phyloP scores from a whole-genome alignment of 2,113 vertebrate species.

The Sylvilagus bachmani region DNA sequence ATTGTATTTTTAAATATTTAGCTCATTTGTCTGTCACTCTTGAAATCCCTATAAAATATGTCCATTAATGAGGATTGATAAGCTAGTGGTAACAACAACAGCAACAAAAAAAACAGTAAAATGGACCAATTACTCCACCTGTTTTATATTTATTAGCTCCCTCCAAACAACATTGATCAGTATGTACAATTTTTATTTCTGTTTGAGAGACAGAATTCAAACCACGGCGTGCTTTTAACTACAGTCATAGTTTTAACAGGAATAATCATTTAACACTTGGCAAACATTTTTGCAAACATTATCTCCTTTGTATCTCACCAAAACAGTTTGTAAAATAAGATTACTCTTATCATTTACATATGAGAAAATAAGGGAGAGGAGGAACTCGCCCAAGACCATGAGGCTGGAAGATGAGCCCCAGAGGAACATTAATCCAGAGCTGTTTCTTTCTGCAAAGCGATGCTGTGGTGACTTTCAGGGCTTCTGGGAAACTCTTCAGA shows the following conservation, averaged over 20 bases:
- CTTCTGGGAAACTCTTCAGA: neutral
- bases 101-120: neutral
- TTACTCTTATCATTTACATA: neutral
- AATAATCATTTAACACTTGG: neutral
- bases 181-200: neutral
- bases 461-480: neutral
- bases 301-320: neutral
- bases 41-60: neutral
- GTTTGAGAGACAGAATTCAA: conserved; percentile 9
- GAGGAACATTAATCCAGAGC: neutral
- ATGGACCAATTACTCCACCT: neutral
- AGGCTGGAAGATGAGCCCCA: neutral
- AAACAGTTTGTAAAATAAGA: neutral
- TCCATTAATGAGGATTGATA: neutral
- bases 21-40: conserved; percentile 2
- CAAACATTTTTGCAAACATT: neutral
- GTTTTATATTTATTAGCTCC: neutral
- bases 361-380: neutral
- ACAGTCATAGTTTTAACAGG: neutral
- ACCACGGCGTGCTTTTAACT: neutral
- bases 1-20: conserved; percentile 35
- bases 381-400: neutral
- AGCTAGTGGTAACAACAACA: neutral
- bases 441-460: neutral
- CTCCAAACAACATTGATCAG: neutral